Evolutionary conservation across 1,140 invertebrate genomes (phyloP).

Genomic region (Sipha flava): DNA sequence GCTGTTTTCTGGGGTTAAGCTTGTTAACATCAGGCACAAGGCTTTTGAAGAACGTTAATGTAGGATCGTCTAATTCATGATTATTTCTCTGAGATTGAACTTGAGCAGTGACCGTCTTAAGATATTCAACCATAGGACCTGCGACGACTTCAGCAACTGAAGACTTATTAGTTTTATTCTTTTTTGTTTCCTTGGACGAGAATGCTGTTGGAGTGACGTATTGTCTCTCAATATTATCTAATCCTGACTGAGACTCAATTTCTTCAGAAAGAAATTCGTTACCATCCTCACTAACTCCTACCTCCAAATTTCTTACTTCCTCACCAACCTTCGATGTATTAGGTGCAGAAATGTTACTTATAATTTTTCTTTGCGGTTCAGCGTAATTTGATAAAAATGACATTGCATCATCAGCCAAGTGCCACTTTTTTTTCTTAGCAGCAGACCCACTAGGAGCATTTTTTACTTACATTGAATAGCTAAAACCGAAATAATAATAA

Average conservation of each 20-base stretch:
- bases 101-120: background rate
- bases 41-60: background rate
- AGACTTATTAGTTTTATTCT: no score
- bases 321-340: background rate
- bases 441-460: background rate
- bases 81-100: background rate
- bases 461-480: background rate
- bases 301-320: background rate
- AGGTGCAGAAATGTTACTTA: background rate
- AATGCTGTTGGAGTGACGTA: background rate
- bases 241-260: background rate
- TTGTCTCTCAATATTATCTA: background rate
- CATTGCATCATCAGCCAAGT: conserved; percentile 26
- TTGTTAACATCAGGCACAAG: background rate
- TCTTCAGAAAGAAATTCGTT: background rate
- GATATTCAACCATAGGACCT: background rate
- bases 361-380: conserved; percentile 1
- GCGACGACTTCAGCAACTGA: background rate
- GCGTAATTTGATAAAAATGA: conserved; percentile 11
- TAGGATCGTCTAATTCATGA: no score
- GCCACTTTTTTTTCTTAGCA: conserved; percentile 26
- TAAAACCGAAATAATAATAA: conserved; percentile 14
- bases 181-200: background rate
- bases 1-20: background rate
- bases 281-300: background rate